These are phyloP conservation scores for Otis tarda DNA, from an alignment of 2,113 vertebrate genomes.

Conservation along the genomic window DNA sequence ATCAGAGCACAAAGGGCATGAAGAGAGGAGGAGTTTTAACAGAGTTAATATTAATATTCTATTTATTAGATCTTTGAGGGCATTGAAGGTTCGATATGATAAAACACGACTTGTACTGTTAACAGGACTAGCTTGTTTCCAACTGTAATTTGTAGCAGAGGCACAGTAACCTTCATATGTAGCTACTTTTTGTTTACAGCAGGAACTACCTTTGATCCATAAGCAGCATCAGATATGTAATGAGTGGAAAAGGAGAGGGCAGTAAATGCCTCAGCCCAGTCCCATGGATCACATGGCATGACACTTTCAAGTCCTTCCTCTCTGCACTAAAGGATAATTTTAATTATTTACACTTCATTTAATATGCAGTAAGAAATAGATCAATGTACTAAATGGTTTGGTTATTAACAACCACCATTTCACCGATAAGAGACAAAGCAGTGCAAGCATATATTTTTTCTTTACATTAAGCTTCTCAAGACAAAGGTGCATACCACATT, in stretches of 20 bases:
- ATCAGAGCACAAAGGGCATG: neutral
- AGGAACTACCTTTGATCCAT: neutral
- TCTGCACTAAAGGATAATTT: neutral
- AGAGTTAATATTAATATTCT: neutral
- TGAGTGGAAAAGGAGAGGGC: neutral
- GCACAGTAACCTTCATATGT: neutral
- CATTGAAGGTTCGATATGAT: neutral
- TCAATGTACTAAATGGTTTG: neutral
- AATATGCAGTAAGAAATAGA: neutral
- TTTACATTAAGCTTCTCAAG: neutral
- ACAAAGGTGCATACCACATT: fast-evolving
- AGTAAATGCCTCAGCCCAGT: neutral
- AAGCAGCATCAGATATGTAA: neutral
- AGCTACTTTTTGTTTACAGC: neutral
- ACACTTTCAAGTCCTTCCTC: neutral
- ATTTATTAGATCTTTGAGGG: neutral
- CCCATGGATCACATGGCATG: neutral
- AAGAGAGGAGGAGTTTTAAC: neutral
- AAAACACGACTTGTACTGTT: neutral
- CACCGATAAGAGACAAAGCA: neutral
- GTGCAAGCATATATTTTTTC: neutral
- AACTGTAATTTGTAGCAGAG: neutral
- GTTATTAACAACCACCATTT: neutral
- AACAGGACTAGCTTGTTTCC: neutral
- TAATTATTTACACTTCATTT: neutral